phyloP scores from a whole-genome alignment of 2,113 vertebrate species.

The Nibea albiflora region DNA sequence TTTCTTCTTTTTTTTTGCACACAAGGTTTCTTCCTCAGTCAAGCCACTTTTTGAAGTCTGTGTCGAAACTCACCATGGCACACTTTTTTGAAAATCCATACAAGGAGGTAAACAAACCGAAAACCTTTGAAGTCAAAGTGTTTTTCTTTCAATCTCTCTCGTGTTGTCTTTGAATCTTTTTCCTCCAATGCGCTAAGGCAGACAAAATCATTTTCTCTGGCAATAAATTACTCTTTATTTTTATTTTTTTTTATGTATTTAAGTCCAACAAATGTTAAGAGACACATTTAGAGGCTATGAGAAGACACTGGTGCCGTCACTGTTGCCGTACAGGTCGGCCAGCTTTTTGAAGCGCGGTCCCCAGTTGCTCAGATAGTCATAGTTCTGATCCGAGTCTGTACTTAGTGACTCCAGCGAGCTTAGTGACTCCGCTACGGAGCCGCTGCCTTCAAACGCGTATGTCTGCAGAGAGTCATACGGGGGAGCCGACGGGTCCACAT shows the following conservation, averaged over 20 bases:
- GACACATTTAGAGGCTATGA: slow-evolving; percentile 87
- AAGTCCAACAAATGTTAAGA: slow-evolving; percentile 57
- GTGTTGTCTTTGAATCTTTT: slow-evolving; percentile 69
- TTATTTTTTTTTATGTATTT: slow-evolving; percentile 2
- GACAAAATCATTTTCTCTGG: slow-evolving; percentile 68
- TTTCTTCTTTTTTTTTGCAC: slow-evolving; percentile 33
- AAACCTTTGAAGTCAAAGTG: slow-evolving; percentile 75
- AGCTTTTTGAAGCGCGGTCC: slow-evolving; percentile 96
- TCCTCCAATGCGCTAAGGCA: slow-evolving; percentile 53
- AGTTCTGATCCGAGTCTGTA: slow-evolving; percentile 97
- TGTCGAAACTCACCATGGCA: slow-evolving; percentile 75
- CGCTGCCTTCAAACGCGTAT: slow-evolving; percentile 94
- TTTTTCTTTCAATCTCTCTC: slow-evolving; percentile 60
- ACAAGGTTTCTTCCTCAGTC: slow-evolving; percentile 73
- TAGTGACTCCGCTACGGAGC: slow-evolving; percentile 94
- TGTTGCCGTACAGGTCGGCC: slow-evolving; percentile 94
- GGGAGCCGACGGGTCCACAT: slow-evolving; percentile 91
- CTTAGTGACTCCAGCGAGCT: slow-evolving; percentile 95
- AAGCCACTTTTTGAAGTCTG: slow-evolving; percentile 75
- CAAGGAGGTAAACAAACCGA: slow-evolving; percentile 77
- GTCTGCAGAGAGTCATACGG: slow-evolving; percentile 98
- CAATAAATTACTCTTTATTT: slow-evolving; percentile 68
- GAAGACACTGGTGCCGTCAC: slow-evolving; percentile 86
- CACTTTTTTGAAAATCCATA: slow-evolving; percentile 74
- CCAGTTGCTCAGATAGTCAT: slow-evolving; percentile 97